Conservation (phyloP, 2,797 vertebrate species). For the Siniperca obscura region DNA sequence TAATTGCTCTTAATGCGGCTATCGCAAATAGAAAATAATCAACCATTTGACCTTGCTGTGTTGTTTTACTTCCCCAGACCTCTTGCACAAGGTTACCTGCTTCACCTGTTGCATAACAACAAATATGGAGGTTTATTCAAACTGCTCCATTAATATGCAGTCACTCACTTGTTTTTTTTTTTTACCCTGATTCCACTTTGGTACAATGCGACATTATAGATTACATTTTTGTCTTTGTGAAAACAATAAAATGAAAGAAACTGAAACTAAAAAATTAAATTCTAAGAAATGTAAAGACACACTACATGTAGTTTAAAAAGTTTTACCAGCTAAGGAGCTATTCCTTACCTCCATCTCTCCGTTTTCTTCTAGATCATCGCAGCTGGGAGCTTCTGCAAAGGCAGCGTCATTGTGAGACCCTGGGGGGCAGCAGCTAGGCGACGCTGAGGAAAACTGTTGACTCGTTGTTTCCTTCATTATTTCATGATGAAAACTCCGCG, state of each 20-base stretch:
- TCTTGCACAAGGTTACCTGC: conserved; percentile 64
- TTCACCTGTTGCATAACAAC: conserved; percentile 69
- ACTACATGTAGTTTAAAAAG: not conserved
- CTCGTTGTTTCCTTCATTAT: conserved; percentile 28
- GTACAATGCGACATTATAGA: not conserved
- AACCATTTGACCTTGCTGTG: conserved; percentile 59
- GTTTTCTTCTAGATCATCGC: conserved; percentile 10
- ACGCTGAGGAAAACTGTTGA: not conserved
- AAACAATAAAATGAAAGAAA: not conserved
- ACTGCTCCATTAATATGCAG: not conserved
- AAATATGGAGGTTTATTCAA: conserved; percentile 27
- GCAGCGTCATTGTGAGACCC: conserved; percentile 21
- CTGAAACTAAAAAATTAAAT: too few relatives aligned
- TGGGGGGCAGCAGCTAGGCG: conserved; percentile 4
- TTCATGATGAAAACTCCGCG: not conserved
- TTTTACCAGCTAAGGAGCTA: not conserved
- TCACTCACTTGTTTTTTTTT: too few relatives aligned
- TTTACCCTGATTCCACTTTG: not conserved
- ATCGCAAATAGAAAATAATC: conserved; percentile 29
- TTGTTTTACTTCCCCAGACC: conserved; percentile 56
- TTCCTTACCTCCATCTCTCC: conserved; percentile 68
- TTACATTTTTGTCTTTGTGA: not conserved
- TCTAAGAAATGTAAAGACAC: not conserved
- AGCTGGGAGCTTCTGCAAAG: conserved; percentile 5
- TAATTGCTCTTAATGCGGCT: not conserved